Evolutionary conservation across 2,113 vertebrate genomes (phyloP).

Genomic region (Plecotus auritus): DNA sequence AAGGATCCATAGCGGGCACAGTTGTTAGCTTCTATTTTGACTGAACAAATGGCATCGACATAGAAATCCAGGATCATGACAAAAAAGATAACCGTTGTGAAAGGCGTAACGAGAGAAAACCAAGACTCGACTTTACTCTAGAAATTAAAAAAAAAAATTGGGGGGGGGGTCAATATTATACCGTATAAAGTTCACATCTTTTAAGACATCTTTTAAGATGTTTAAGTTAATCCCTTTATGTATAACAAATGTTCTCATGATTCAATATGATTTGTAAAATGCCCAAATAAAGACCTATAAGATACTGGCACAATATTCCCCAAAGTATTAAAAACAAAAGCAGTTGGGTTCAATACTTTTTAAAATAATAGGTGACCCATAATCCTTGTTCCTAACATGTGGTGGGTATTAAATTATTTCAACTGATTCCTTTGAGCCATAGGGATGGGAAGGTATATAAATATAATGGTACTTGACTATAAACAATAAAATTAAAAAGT

Average conservation of each 20-base stretch:
- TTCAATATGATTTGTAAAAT: conserved; percentile 9
- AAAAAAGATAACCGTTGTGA: conserved; percentile 91
- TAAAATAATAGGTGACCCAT: neutral
- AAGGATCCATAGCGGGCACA: conserved; percentile 91
- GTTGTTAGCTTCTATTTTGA: conserved; percentile 91
- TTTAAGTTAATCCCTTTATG: neutral
- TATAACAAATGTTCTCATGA: neutral
- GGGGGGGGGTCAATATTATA: neutral
- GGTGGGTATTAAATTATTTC: neutral
- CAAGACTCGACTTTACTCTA: conserved; percentile 98
- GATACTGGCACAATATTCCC: neutral
- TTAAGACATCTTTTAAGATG: neutral
- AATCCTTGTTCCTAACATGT: neutral
- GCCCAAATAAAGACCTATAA: neutral
- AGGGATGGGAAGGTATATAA: neutral
- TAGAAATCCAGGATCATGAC: conserved; percentile 97
- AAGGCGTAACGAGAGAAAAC: conserved; percentile 92
- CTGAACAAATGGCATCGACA: conserved; percentile 91
- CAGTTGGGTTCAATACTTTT: conserved; percentile 2
- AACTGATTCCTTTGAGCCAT: neutral
- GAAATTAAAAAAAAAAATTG: conserved; percentile 49
- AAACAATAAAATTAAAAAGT: neutral
- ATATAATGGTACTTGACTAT: neutral
- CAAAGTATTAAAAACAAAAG: neutral
- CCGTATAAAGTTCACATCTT: neutral